phyloP scores from a whole-genome alignment of 2,113 vertebrate species.

The Suncus etruscus region DNA sequence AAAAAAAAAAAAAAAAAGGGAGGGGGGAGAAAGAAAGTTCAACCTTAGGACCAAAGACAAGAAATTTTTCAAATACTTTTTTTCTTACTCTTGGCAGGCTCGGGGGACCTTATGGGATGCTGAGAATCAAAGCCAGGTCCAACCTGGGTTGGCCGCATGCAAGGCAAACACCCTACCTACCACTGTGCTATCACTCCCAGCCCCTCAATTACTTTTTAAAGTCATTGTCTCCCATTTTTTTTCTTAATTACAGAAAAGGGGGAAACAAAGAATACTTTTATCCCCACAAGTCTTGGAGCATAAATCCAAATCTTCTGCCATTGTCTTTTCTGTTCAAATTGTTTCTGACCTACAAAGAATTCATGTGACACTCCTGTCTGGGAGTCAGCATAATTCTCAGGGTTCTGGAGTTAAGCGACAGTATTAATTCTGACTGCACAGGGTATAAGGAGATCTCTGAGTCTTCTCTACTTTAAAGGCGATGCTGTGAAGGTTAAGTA shows the following conservation, averaged over 20 bases:
- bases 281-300: not conserved
- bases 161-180: no score
- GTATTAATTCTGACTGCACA: conserved; percentile 1
- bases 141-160: no score
- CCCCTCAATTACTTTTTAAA: not conserved
- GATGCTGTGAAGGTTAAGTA: not conserved
- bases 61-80: not conserved
- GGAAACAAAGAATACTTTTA: not conserved
- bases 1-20: no score
- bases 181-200: no score
- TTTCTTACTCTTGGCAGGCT: no score
- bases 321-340: not conserved
- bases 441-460: not conserved
- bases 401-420: not conserved
- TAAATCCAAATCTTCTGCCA: conserved; percentile 7
- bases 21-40: not conserved
- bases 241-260: not conserved
- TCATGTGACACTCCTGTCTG: not conserved
- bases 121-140: no score
- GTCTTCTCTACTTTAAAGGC: not conserved
- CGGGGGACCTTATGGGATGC: no score
- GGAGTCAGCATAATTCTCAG: not conserved
- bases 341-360: conserved; percentile 23
- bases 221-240: not conserved
- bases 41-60: not conserved